Evolutionary conservation across 2,797 vertebrate genomes (phyloP).

Genomic region (Ibycter americanus): DNA sequence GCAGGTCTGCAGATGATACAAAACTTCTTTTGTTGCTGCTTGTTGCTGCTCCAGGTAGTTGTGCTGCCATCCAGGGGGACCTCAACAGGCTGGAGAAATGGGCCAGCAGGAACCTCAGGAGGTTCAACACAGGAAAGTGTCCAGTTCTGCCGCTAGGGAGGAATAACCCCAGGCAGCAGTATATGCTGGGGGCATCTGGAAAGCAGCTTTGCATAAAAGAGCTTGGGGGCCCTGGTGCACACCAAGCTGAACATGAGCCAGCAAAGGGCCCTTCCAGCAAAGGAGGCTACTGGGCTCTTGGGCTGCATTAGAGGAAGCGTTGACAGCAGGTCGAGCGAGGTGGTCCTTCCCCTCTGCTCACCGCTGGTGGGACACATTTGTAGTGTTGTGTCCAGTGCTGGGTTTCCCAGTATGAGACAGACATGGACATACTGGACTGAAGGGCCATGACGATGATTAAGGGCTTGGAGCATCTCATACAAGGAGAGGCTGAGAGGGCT

Average conservation of each 20-base stretch:
- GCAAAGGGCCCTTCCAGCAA: neutral
- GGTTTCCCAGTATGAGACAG: neutral
- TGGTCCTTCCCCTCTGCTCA: neutral
- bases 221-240: neutral
- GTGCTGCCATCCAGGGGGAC: neutral
- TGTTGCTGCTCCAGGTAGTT: neutral
- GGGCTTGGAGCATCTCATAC: neutral
- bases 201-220: neutral
- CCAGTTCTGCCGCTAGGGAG: neutral
- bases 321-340: neutral
- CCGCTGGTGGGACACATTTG: neutral
- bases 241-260: neutral
- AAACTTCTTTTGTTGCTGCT: neutral
- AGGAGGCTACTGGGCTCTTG: neutral
- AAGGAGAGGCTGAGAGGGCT: neutral
- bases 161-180: neutral
- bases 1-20: neutral
- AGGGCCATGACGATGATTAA: neutral
- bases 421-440: neutral
- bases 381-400: neutral
- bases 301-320: neutral
- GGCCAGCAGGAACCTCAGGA: rapidly evolving
- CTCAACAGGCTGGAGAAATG: neutral
- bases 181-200: neutral
- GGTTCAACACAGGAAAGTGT: neutral